Base-by-base conservation (phyloP, 1,140 invertebrate genomes). In the Marisa cornuarietis region DNA sequence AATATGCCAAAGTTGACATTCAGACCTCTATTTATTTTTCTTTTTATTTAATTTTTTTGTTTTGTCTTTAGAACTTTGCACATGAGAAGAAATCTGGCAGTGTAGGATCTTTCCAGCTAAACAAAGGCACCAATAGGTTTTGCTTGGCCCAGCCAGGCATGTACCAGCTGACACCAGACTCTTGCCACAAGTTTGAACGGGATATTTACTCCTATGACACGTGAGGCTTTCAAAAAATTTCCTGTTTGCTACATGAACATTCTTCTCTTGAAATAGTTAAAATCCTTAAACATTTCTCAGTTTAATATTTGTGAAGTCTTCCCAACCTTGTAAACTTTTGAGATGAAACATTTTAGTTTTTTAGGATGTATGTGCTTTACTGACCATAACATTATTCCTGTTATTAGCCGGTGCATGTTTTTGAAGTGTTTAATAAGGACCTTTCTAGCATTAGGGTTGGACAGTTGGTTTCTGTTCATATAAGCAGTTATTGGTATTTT, bases 101-200 rank as follows among this genome's bases (percentile, higher is more conserved):
- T 71, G 87, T 88, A 42, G 89, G 87, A 11, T 89, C 88, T 58
- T 90, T 90, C 79, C 83, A 88, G 24, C 77, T 90, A 72, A 88
- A 88, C 63, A 89, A 88, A 82, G 90, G 90, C 14, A 86, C 87
- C 31, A 90, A 90, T 81, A 82, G 90, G 62, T 88, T 91, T 73
- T 91, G 91, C 87, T 84, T 91, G 26, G 85, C 87, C 24, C 86
- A 90, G 71, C 85, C 90, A 31, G 95, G 94, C n/a, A 89, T 91
- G 69, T 98, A 97, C 88, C 92, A 93, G 71, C 94, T 98, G 61
- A 92, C 93, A 63, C 94, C 96, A 16, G 93, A 93, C 81, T 94
- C 96, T 65, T 98, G 97, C 89, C 97, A 98, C 90, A 91, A 93
- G 80, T 97, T 96, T 90, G 91, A 91, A 74, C 85, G 90, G 65